phyloP scores from a whole-genome alignment of 2,113 vertebrate species.

The Oreochromis tanganicae region DNA sequence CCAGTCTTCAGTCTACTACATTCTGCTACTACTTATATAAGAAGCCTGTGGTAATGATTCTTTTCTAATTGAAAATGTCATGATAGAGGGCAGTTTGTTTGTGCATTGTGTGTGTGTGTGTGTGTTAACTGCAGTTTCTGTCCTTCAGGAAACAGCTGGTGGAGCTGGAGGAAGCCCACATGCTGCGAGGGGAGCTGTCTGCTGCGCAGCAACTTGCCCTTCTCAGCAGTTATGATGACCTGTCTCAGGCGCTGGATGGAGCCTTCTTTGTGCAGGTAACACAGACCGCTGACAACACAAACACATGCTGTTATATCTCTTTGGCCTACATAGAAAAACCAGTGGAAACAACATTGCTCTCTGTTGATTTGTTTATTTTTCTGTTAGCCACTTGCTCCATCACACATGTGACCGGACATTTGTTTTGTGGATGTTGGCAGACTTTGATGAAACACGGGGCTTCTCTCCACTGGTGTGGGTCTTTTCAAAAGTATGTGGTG shows the following conservation, averaged over 20 bases:
- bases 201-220: conserved; percentile 77
- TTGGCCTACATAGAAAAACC: neutral
- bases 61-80: neutral
- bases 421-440: neutral
- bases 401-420: neutral
- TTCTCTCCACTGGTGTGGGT: neutral
- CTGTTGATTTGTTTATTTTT: neutral
- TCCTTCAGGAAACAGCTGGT: conserved; percentile 79
- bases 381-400: neutral
- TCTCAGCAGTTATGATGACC: conserved; percentile 75
- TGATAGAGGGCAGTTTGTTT: neutral
- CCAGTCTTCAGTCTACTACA: neutral
- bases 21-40: neutral
- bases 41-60: neutral
- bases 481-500: neutral
- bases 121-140: neutral
- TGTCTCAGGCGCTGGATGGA: conserved; percentile 81
- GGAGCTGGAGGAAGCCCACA: conserved; percentile 73
- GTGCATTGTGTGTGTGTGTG: neutral
- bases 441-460: neutral
- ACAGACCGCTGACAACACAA: neutral
- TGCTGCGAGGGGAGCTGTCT: conserved; percentile 79
- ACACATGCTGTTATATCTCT: neutral
- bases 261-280: conserved; percentile 89
- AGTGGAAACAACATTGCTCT: neutral